Evolutionary conservation across 2,113 vertebrate species (phyloP).

Genomic region (Hucho hucho): DNA sequence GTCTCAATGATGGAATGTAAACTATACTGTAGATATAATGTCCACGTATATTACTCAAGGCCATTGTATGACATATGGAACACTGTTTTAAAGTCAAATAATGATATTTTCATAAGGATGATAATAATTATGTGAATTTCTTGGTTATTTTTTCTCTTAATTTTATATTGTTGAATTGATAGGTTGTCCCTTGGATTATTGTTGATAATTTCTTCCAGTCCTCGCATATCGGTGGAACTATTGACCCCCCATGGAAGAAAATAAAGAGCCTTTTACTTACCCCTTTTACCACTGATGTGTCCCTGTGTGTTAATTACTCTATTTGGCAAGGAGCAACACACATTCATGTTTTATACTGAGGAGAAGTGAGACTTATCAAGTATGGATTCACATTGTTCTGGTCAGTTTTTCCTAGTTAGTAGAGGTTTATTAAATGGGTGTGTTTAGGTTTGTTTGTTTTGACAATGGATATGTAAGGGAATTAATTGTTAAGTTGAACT

Average conservation of each 20-base stretch:
- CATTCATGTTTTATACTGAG: conserved; percentile 16
- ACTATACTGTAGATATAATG: conserved; percentile 13
- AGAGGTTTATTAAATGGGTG: conserved; percentile 63
- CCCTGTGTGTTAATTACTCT: conserved; percentile 65
- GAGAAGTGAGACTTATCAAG: conserved; percentile 20
- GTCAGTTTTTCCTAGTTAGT: conserved; percentile 70
- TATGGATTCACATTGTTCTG: conserved; percentile 70
- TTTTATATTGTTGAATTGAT: conserved; percentile 33
- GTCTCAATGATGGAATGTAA: conserved; percentile 50
- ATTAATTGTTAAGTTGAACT: conserved; percentile 46
- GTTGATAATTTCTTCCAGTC: conserved; percentile 5
- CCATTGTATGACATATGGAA: conserved; percentile 29
- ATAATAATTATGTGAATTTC: conserved; percentile 38
- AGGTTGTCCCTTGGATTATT: conserved; percentile 31
- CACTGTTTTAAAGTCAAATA: conserved; percentile 28
- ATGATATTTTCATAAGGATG: conserved; percentile 46
- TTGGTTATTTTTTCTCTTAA: conserved; percentile 17
- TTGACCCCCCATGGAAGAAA: conserved; percentile 4
- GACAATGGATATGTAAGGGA: conserved; percentile 58
- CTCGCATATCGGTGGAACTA: conserved; percentile 6
- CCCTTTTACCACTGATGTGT: conserved; percentile 62
- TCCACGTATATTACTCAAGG: conserved; percentile 10
- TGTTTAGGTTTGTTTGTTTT: conserved; percentile 54
- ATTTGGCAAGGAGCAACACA: conserved; percentile 26
- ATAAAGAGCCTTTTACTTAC: conserved; percentile 36